Base-by-base conservation (phyloP, 2,888 invertebrate species). In the Oligia strigilis region DNA sequence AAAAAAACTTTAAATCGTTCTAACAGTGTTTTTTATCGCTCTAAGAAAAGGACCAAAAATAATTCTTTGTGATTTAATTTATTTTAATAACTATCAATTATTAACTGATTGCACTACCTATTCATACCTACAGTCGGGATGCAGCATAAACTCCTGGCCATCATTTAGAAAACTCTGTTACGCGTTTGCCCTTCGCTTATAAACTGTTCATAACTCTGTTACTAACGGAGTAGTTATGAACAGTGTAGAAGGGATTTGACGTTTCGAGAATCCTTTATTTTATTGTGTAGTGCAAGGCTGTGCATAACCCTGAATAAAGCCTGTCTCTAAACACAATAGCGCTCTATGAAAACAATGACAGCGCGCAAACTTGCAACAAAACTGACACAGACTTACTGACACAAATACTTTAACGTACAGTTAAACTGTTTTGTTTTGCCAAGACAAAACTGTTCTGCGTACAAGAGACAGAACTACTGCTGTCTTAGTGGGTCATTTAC, bases 291-390 rank as follows among this genome's bases (percentile, higher is more conserved):
- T n/a, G 40, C 23, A 66, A 40, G 23, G 62, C 43, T 46, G 19
- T 19, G 13, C n/a, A 9, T 62, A 46, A 19, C 3, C 13, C 72
- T 43, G 52, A 52, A 19, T 43, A 4, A 74, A 23, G 17, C 17
- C 29, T 29, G 36, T 49, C 17, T 67, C 17, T 19, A 67, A 17
- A 49, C 40, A 40, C 40, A 40, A 40, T 49, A 49, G 17, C 23
- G 2, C 73, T 23, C 14, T 73, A 23, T 49, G 23, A 36, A 74
- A 17, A 67, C 67, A 73, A 73, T 67, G 43, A 19, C 72, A 43
- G 55, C 55, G 55, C 19, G 9, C 19, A 55, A 72, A 72, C 72
- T 52, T 72, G 14, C 5, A 72, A 43, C 72, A 29, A 52, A 72
- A 75, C 29, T 62, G 29, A 62, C 14, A 29, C 29, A 60, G 29